phyloP scores from a whole-genome alignment of 2,888 invertebrate species.

The Poecilobothrus nobilitatus region DNA sequence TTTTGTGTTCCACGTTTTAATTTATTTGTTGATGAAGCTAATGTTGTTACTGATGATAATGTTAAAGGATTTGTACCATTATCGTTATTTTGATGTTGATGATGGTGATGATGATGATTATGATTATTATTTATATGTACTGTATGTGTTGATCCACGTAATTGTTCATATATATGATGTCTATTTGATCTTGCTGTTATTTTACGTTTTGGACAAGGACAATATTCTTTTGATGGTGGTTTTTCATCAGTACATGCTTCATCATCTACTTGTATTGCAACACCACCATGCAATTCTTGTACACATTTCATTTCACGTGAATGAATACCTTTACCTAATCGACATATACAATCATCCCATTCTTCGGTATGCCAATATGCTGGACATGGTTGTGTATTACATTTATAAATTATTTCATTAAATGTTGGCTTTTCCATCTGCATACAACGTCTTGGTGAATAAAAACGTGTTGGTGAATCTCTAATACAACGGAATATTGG shows the following conservation, averaged over 20 bases:
- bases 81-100: conserved; percentile 16
- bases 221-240: conserved; percentile 43
- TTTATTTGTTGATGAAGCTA: conserved; percentile 20
- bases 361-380: conserved; percentile 67
- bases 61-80: background rate
- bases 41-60: conserved; percentile 15
- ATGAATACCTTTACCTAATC: conserved; percentile 52
- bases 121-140: background rate
- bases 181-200: conserved; percentile 25
- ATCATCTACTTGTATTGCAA: conserved; percentile 47
- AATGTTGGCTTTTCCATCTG: conserved; percentile 51
- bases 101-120: background rate
- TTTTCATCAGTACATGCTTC: conserved; percentile 49
- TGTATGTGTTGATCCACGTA: conserved; percentile 1
- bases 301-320: conserved; percentile 64
- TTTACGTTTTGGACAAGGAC: conserved; percentile 37
- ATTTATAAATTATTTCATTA: conserved; percentile 53
- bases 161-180: conserved; percentile 11
- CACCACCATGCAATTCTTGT: conserved; percentile 35
- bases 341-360: conserved; percentile 76
- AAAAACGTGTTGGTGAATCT: conserved; percentile 54
- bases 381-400: conserved; percentile 68
- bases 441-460: conserved; percentile 58
- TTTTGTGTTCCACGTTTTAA: conserved; percentile 23
- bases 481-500: conserved; percentile 51